Base-by-base conservation (phyloP, 2,113 vertebrate genomes). In the Theropithecus gelada region DNA sequence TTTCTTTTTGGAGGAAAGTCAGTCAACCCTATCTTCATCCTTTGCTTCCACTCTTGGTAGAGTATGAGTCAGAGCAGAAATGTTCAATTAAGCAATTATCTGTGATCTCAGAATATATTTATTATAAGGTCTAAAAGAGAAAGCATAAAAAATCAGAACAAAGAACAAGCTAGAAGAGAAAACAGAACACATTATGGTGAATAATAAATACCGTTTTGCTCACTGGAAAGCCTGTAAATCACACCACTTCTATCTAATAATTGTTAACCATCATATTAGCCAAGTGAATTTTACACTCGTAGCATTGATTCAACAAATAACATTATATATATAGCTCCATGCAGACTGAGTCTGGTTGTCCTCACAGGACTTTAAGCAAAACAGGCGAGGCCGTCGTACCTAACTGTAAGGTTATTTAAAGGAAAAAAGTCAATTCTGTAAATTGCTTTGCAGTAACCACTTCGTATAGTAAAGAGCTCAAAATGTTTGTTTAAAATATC, bases 31-130 rank as follows among this genome's bases (percentile, higher is more conserved):
- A 27, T 78, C 43, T 61, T 48, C 70, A 76, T 79, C 64, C 73
- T 88, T 89, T 89, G 75, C 87, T 61, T 85, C 64, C 38, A 88
- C 16, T 80, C 27, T 38, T 81, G 55, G 32, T 52, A 17, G 55
- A 90, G 23, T 83, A 57, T 81, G 85, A 87, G 16, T 88, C 70
- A 92, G 93, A 96, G 45, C 32, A 93, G 38, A 95, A 96, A 64
- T 89, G 87, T 22, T 27, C 48, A 90, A 68, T 84, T 75, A 93
- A 64, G 85, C 45, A 94, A 92, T 83, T 96, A 85, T 70, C 73
- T 75, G 38, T 93, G 72, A 95, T 55, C 73, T 95, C 50, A 92
- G 79, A 81, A 80, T 86, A 50, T 48, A 85, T 78, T 70, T 85
- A 88, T 7, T 83, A 30, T 92, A 92, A 64, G 40, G 75, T 90